Base-by-base conservation (phyloP, 2,888 invertebrate genomes). In the Apantesis nais region DNA sequence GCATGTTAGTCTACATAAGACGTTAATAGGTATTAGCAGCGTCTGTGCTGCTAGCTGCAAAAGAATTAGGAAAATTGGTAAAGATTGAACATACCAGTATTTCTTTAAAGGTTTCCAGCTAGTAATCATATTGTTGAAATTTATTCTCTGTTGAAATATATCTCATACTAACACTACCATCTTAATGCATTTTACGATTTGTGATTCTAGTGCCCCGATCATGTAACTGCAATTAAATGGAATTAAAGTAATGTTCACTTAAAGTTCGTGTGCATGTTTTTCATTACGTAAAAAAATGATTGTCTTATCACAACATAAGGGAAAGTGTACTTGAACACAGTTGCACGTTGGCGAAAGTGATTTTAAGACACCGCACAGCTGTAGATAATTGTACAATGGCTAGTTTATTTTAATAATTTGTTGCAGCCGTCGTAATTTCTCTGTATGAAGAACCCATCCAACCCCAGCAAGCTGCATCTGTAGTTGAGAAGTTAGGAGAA, bases 401-500 rank as follows among this genome's bases (percentile, higher is more conserved):
- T 78, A 66, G 70, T 82, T 77, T 65, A 76, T 77, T 72, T 39
- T 66, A 68, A 69, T 73, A 62, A 88, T 92, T 93, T 93, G 88
- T 97, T 97, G 74, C 96, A 98, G 98, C 98, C 93, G 97, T 98
- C 95, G 98, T 98, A 95, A 97, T 98, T 94, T 98, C 98, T 95
- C 97, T 98, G 93, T 98, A 98, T 93, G 98, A 98, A 97, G 98
- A 98, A 96, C 98, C 98, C 92, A 98, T 98, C 95, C 98, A 98
- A 96, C 98, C 98, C 95, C 98, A 98, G 96, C 98, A 98, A 96
- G 98, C 98, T 92, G 98, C 98, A 95, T 98, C 98, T 88, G 98
- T 98, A 96, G 98, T 98, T 95, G 98, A 98, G 97, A 98, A 98
- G 97, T 97, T 98, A 97, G 98, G 98, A 96, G 98, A 98, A 95